Base-by-base conservation (phyloP, 2,797 vertebrate species). In the Semotilus atromaculatus region DNA sequence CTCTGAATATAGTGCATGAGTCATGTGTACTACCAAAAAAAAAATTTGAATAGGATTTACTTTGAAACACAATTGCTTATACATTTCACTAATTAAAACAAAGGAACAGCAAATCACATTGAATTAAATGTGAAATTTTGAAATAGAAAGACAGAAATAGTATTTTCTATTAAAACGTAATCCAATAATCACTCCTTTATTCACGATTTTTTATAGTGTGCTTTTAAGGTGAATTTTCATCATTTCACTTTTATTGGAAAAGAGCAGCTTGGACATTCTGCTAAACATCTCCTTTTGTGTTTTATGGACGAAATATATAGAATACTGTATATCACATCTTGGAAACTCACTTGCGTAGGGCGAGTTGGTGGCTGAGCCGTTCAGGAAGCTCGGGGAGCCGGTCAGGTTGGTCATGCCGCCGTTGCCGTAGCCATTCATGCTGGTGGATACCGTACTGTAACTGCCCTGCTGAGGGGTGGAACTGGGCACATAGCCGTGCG, bases 281-380 rank as follows among this genome's bases (percentile, higher is more conserved):
- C 34, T 26, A 76, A 38, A 58, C 21, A 40, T 40, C 53, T 77
- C 7, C 13, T 19, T 76, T 77, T 62, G 14, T 43, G 14, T 40
- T 40, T 77, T 10, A 43, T n/a, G 74, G 16, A 66, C n/a, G 6
- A 21, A 29, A 19, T 38, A 19, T 62, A 38, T 26, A 77, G 75
- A 19, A 21, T 6, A 21, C n/a, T n/a, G n/a, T n/a, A n/a, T 11
- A 43, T 79, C 34, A 58, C 53, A 26, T 81, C 5, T 58, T 8
- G 29, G 38, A 36, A 7, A 97, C 98, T 97, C 94, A 99, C 98
- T 99, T 93, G 98, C 98, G 88, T 99, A 99, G 93, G 98, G 98
- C 72, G 98, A 99, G 94, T 99, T 99, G 95, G 98, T 97, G 82
- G 98, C 97, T 7, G 98, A 99, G 92, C 98, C 97, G 3, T 99